Base-by-base conservation (phyloP, 1,140 invertebrate genomes). In the Harpegnathos saltator region DNA sequence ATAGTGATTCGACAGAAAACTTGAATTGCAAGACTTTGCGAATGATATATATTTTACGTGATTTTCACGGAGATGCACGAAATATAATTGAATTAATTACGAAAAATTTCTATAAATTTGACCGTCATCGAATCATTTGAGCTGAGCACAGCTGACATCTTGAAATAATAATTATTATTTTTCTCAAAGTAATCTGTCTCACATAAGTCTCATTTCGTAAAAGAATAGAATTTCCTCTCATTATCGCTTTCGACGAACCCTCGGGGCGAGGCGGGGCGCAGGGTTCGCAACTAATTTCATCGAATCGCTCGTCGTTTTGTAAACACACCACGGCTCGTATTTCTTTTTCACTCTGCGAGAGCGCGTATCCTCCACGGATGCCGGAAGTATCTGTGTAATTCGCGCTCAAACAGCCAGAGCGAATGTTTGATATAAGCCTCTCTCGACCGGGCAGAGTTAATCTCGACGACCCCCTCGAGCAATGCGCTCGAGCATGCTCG, bases 381-480 rank as follows among this genome's bases (percentile, higher is more conserved):
- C 52, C 61, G 62, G 61, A 77, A 54, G 48, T 77, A 77, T 66
- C 62, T 19, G 15, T 77, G 29, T 77, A 69, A 71, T 80, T 80
- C 75, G 26, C 52, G 44, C 33, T 71, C 56, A 29, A 80, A 12
- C 33, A 68, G 22, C 33, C 33, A 58, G 33, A 22, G 65, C 33
- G 26, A 78, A 56, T 78, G 62, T 80, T 80, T 69, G 75, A 80
- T 80, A 80, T 80, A 69, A 80, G 65, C 65, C 65, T 69, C 65
- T 69, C 65, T 69, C 52, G 65, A 52, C 52, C 33, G 9, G 5
- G 33, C 65, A 22, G 59, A 69, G 65, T 80, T 80, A 80, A 80
- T 80, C 75, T 69, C 69, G 65, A 78, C 50, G 75, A n/a, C 52
- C 50, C 75, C 75, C 75, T 78, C 52, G 65, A 80, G 75, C 75